Base-by-base conservation (phyloP, 1,140 invertebrate genomes). In the Piezodorus guildinii region DNA sequence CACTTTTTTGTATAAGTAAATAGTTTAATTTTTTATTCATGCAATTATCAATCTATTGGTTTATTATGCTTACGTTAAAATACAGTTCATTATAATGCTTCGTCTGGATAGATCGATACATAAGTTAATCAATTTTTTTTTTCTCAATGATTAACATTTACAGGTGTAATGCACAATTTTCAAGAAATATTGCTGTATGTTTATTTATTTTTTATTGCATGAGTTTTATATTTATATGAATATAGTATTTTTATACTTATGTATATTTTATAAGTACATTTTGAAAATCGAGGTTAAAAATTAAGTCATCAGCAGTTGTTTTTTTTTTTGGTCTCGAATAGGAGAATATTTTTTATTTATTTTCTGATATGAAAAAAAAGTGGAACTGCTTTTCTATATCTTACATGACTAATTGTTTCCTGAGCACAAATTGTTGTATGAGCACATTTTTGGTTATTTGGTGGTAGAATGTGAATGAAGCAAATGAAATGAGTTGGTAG, bases 261-360 rank as follows among this genome's bases (percentile, higher is more conserved):
- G 15, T 1, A 15, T 8, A 23, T 3, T 56, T 27, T 56, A 6
- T 15, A 14, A 9, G 27, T 56, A n/a, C 15, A 23, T 23, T 56
- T 19, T 23, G 2, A 21, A 56, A 56, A 17, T 56, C 8, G 2
- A 19, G 12, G n/a, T 49, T n/a, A 49, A 19, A 49, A 19, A 17
- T 19, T 49, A 8, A 19, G n/a, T 49, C 46, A 12, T 49, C 19
- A 14, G 46, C 9, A 23, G 52, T 23, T n/a, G n/a, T n/a, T n/a
- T n/a, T n/a, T n/a, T n/a, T 19, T 56, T 56, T 52, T 56, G 52
- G 52, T 56, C 52, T 56, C 52, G 52, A 56, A 56, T 56, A 56
- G 52, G 52, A 23, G 23, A 19, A 21, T n/a, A 19, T 1, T 49
- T 6, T n/a, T 19, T 10, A 19, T 49, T 49, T 17, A 1, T 21